Evolutionary conservation across 2,888 invertebrate genomes (phyloP), one percentile per base, ranked within the genome.

Genomic region (Eristalis arbustorum): DNA sequence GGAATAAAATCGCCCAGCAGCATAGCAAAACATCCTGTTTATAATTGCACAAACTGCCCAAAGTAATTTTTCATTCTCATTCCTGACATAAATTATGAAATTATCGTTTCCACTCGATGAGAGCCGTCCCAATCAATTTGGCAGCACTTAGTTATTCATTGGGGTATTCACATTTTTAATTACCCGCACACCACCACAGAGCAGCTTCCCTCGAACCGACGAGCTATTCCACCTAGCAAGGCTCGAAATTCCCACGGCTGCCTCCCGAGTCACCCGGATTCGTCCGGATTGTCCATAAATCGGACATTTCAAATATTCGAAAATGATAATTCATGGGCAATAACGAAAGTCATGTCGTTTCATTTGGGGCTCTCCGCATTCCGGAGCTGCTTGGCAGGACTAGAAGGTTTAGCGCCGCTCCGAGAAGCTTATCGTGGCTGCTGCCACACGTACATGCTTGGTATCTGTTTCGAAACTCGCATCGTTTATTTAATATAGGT

Each of bases 261-360:
- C 40, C 14, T 3, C 59, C 59, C 25, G 13, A 8, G 25, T 2
- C 40, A 34, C n/a, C 6, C 34, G 31, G 22, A 37, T 11, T 10
- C 37, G n/a, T 28, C 59, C 0, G 6, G 10, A 25, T n/a, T 18
- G 23, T 62, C 28, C 34, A 68, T 61, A 63, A 67, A 34, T 68
- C 23, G 64, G 28, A 59, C 59, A 71, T 69, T 66, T 62, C 59
- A 66, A 78, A 72, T 66, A 72, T 66, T 78, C 66, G 61, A 67
- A 56, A 73, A 79, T 66, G 61, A 67, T 73, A 73, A 79, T 79
- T 73, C 61, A 79, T 79, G 61, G 66, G 31, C 79, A 72, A 67
- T 73, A 79, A 67, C 79, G 34, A 66, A 66, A 40, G 72, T 34
- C 64, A 59, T 71, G 64, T 72, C 72, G 64, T 69, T 66, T 49